Evolutionary conservation across 1,140 invertebrate genomes (phyloP).

Genomic region (Drosophila pseudoananassae): DNA sequence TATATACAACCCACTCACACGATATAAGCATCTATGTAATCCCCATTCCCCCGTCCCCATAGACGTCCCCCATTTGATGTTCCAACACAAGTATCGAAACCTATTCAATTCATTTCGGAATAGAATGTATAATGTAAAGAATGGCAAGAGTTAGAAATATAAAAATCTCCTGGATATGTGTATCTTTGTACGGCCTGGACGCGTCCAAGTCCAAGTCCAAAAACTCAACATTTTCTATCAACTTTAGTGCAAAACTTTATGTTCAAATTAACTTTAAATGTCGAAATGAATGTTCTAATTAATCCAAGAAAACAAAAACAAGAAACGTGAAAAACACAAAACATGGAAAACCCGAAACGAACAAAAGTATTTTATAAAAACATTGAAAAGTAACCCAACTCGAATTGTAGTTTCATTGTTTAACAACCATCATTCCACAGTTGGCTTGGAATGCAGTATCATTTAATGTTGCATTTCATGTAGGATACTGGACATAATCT

Average conservation of each 20-base stretch:
- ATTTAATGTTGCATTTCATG: slow-evolving; percentile 40
- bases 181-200: slow-evolving; percentile 45
- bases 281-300: slow-evolving; percentile 81
- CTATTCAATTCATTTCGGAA: slow-evolving; percentile 47
- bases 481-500: slow-evolving; percentile 26
- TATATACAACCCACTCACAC: slow-evolving; percentile 25
- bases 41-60: slow-evolving; percentile 14
- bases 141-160: slow-evolving; percentile 38
- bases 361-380: slow-evolving; percentile 78
- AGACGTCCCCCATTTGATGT: slow-evolving; percentile 46
- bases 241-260: slow-evolving; percentile 80
- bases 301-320: slow-evolving; percentile 57
- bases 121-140: slow-evolving; percentile 53
- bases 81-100: slow-evolving; percentile 50
- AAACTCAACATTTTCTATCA: slow-evolving; percentile 63
- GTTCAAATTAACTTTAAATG: slow-evolving; percentile 80
- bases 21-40: slow-evolving; percentile 41
- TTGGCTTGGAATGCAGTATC: slow-evolving; percentile 1
- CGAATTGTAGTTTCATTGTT: slow-evolving; percentile 9
- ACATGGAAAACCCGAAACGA: slow-evolving; percentile 38
- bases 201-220: slow-evolving; percentile 33
- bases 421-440: slow-evolving; percentile 10
- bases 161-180: slow-evolving; percentile 45
- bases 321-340: slow-evolving; percentile 18
- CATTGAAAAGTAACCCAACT: slow-evolving; percentile 52